Conservation (phyloP, 2,888 invertebrate genomes). For the Ophonus ardosiacus region DNA sequence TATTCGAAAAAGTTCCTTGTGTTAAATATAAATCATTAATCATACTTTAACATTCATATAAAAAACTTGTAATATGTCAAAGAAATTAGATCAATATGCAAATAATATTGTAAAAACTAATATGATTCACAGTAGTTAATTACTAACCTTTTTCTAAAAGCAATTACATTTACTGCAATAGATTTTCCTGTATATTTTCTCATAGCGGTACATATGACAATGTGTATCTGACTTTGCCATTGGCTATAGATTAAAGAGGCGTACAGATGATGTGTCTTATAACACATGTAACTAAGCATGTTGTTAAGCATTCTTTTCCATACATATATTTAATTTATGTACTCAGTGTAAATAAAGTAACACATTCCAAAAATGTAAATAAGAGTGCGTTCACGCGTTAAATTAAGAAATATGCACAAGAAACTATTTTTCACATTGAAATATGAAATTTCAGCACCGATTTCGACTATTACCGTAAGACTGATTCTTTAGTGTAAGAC, state of each 20-base stretch:
- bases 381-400: conserved; percentile 24
- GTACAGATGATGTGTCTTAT: not conserved
- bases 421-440: conserved; percentile 35
- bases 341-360: conserved; percentile 25
- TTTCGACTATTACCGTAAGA: conserved; percentile 32
- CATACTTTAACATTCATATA: not conserved
- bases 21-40: not conserved
- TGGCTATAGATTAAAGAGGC: not conserved
- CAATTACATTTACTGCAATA: not conserved
- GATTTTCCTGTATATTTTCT: not conserved
- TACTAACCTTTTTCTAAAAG: not conserved
- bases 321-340: conserved; percentile 18
- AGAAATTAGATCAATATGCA: not conserved
- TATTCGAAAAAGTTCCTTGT: too few relatives aligned
- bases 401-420: conserved; percentile 46
- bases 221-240: not conserved
- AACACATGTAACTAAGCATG: not conserved
- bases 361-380: conserved; percentile 16
- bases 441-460: conserved; percentile 38
- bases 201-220: not conserved
- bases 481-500: conserved; percentile 3
- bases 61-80: not conserved
- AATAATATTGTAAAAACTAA: not conserved
- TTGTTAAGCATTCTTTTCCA: not conserved
- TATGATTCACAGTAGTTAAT: not conserved